Conservation (phyloP, 2,888 invertebrate genomes). For the Theodoxus fluviatilis region DNA sequence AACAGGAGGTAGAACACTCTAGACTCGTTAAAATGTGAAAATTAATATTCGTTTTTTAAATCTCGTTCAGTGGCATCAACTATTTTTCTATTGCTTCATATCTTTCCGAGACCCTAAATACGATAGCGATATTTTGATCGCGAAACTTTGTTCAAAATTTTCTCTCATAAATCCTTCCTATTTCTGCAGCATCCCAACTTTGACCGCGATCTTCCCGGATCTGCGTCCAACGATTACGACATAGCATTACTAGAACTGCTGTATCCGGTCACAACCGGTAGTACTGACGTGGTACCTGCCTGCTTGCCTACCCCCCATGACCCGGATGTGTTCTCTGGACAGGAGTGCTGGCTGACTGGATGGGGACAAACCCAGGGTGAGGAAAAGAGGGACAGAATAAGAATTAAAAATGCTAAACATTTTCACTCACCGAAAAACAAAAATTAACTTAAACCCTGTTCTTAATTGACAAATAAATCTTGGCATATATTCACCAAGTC, state of each 20-base stretch:
- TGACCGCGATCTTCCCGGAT: conserved; percentile 25
- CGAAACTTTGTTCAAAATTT: too few relatives aligned
- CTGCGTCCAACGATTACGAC: conserved; percentile 35
- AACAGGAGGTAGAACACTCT: background rate
- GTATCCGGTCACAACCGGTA: conserved; percentile 14
- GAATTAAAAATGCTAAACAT: too few relatives aligned
- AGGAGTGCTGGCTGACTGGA: conserved; percentile 33
- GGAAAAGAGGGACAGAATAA: too few relatives aligned
- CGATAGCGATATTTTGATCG: too few relatives aligned
- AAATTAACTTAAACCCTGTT: too few relatives aligned
- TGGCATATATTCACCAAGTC: too few relatives aligned
- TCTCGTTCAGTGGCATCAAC: background rate
- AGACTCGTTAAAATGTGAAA: background rate
- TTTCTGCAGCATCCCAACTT: conserved; percentile 30
- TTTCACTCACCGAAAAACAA: too few relatives aligned
- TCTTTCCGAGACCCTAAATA: background rate
- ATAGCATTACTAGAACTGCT: conserved; percentile 30
- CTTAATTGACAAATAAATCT: too few relatives aligned
- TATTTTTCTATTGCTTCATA: background rate
- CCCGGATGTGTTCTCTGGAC: conserved; percentile 30
- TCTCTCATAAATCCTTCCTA: background rate
- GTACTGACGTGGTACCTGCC: conserved; percentile 28
- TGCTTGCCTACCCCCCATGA: conserved; percentile 30
- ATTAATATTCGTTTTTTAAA: background rate
- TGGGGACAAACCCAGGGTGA: conserved; percentile 35